phyloP scores from a whole-genome alignment of 2,888 invertebrate genomes.

The Ophioninae sp. region DNA sequence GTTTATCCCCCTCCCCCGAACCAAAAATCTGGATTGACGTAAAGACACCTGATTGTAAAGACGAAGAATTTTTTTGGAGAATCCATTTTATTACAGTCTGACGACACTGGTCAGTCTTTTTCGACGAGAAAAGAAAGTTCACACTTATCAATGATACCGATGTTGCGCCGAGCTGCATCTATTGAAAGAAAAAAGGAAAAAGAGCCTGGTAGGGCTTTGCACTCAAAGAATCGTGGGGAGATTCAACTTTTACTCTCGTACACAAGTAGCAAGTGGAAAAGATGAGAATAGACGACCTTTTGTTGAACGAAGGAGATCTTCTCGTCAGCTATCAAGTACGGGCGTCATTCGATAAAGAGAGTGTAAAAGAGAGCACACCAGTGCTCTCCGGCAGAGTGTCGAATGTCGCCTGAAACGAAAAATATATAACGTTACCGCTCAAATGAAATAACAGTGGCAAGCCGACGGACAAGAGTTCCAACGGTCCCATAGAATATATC shows the following conservation, averaged over 20 bases:
- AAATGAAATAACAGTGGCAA: slow-evolving; percentile 68
- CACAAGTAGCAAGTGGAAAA: not conserved
- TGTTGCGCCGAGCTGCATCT: not conserved
- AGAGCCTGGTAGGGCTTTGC: not conserved
- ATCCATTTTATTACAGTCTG: not conserved
- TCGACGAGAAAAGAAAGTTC: slow-evolving; percentile 14
- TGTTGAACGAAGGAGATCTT: slow-evolving; percentile 19
- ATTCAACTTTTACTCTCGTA: not conserved
- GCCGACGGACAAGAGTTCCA: slow-evolving; percentile 8
- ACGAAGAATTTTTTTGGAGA: not conserved
- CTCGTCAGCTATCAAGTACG: not conserved
- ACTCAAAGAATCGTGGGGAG: not conserved
- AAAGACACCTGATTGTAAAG: too few species aligned
- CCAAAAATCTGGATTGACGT: too few species aligned
- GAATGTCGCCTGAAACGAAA: slow-evolving; percentile 43
- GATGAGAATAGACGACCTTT: slow-evolving; percentile 35
- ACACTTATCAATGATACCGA: slow-evolving; percentile 2
- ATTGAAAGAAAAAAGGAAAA: not conserved
- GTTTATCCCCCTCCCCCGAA: too few species aligned
- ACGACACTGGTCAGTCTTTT: not conserved
- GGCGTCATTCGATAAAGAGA: slow-evolving; percentile 2
- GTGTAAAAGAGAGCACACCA: not conserved
- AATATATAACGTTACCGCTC: slow-evolving; percentile 70
- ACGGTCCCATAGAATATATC: slow-evolving; percentile 1
- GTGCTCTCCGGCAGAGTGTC: not conserved